Evolutionary conservation across 1,140 invertebrate species (phyloP).

Genomic region (Rhyzopertha dominica): DNA sequence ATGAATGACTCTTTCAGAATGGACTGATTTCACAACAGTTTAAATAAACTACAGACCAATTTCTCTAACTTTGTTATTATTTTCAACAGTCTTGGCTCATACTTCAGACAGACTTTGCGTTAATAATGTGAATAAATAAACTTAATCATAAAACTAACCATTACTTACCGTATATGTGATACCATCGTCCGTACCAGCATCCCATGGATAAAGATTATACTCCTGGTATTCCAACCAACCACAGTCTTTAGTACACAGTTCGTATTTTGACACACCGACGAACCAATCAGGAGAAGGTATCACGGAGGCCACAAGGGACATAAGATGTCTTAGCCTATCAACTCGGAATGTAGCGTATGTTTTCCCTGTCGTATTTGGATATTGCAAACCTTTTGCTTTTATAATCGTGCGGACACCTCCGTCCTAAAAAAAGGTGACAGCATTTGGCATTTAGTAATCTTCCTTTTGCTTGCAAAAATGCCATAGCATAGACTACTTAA

Average conservation of each 20-base stretch:
- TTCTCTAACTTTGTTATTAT: too few species aligned
- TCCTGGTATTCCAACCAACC: constrained; percentile 82
- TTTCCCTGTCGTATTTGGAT: constrained; percentile 87
- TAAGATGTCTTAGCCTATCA: constrained; percentile 84
- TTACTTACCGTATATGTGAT: constrained; percentile 78
- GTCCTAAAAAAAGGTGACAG: constrained; percentile 57
- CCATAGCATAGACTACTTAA: constrained; percentile 1
- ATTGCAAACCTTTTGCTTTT: constrained; percentile 89
- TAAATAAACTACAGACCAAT: too few species aligned
- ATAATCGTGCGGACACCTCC: constrained; percentile 93
- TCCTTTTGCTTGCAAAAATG: background rate
- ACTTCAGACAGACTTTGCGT: too few species aligned
- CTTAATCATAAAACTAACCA: too few species aligned
- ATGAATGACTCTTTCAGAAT: too few species aligned
- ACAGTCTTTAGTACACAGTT: constrained; percentile 87
- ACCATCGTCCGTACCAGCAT: constrained; percentile 93
- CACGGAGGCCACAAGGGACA: constrained; percentile 92
- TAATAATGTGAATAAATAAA: too few species aligned
- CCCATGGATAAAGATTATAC: constrained; percentile 91
- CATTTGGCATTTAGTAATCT: background rate
- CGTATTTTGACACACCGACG: constrained; percentile 87
- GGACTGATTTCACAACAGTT: too few species aligned
- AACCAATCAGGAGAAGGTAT: constrained; percentile 98
- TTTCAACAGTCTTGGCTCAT: too few species aligned
- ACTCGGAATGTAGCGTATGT: constrained; percentile 92